Evolutionary conservation across 2,113 vertebrate species (phyloP).

Genomic region (Anser brachyrhynchus): DNA sequence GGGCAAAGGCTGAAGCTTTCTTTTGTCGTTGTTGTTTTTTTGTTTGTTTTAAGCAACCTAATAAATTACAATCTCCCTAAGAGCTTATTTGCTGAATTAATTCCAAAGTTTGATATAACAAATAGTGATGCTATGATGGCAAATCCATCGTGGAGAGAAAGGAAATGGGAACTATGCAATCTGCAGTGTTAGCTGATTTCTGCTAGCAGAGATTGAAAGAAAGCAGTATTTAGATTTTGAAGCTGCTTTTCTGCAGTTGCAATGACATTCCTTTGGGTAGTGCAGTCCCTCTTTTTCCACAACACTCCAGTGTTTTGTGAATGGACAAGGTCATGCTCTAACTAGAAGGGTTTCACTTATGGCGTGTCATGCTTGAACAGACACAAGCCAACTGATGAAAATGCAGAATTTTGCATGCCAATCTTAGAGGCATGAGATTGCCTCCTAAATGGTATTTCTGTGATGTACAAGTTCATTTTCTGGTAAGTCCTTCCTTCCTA

Average conservation of each 20-base stretch:
- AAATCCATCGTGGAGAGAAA: background rate
- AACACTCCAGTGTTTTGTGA: background rate
- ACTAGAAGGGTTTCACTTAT: background rate
- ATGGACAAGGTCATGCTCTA: background rate
- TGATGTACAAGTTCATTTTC: background rate
- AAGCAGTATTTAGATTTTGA: background rate
- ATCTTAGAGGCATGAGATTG: background rate
- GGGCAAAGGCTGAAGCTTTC: background rate
- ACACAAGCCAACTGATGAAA: background rate
- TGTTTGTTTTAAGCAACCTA: background rate
- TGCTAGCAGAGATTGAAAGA: background rate
- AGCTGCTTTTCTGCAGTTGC: background rate
- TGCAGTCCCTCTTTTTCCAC: background rate
- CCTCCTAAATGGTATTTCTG: background rate
- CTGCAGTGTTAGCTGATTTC: background rate
- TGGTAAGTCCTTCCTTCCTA: background rate
- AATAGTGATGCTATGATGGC: background rate
- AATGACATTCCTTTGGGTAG: background rate
- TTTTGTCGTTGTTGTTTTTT: background rate
- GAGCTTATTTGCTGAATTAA: background rate
- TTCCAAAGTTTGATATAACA: background rate
- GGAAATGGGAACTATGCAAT: background rate
- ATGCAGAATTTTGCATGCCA: background rate
- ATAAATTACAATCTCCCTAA: background rate
- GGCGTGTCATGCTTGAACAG: background rate